Evolutionary conservation across 92 coral and sea anemone genomes (phyloP), one percentile per base, ranked within the genome.

Genomic region (Plumapathes pennacea): DNA sequence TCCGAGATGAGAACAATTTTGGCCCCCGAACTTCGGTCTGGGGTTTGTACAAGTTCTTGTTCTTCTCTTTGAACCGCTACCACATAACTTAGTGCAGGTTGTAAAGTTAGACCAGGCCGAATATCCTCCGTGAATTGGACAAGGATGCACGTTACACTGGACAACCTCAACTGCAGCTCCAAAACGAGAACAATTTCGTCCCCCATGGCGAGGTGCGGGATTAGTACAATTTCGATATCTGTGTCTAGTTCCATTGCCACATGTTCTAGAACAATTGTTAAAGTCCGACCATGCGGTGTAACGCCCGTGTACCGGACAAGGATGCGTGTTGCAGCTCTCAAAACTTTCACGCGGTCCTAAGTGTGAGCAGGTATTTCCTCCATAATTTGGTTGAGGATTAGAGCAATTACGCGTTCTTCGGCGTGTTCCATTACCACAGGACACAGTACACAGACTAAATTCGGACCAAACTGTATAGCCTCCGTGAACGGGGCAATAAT

Each of bases 151-250:
- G 47, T 80, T 87, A 50, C 97, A 91, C 23, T 42, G 25, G 9
- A 10, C 49, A 7, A 57, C 33, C 10, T 83, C 84, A 12, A 44
- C n/a, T 20, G 73, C 26, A 17, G 49, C 54, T 7, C 97, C 97
- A 10, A 84, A 44, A 10, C 19, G 12, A 21, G 86, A 62, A 31
- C 97, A 90, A 43, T 82, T 49, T 8, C 34, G 62, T 11, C 97
- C 97, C 5, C 96, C 92, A 33, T 83, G 77, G 39, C 54, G 76
- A 31, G 97, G 96, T 34, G 38, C 58, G 1, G 97, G 97, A 43
- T 84, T 83, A 9, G 85, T 81, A 62, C 97, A 90, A 54, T 67
- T 77, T 39, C 97, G 50, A 11, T n/a, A 38, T 31, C 84, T 84
- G 47, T 44, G 69, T 54, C 46, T 39, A 11, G 68, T 76, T 0